Conservation (phyloP, 2,797 vertebrate species). For the Hemitrygon akajei region DNA sequence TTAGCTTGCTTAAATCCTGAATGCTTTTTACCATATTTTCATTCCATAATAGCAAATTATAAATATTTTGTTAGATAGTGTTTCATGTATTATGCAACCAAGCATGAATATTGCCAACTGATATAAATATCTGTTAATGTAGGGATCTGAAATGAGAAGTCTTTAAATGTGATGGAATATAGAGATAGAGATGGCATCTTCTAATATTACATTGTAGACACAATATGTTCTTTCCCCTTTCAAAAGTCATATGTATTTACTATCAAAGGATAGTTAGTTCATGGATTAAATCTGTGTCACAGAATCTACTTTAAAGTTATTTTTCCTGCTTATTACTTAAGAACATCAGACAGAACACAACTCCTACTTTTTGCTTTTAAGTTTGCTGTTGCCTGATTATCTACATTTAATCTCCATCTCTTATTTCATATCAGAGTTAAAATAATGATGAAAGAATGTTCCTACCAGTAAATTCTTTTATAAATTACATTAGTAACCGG, state of each 20-base stretch:
- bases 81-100: neutral
- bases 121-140: constrained; percentile 31
- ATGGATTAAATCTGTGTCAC: neutral
- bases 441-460: neutral
- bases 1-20: neutral
- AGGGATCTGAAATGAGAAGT: neutral
- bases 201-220: constrained; percentile 2
- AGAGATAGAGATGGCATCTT: neutral
- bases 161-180: neutral
- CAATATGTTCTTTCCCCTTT: constrained; percentile 16
- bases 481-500: neutral
- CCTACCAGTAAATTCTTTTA: neutral
- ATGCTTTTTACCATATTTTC: neutral
- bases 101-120: constrained; percentile 3
- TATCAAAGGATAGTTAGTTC: neutral
- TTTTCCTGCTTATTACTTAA: neutral
- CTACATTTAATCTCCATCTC: neutral
- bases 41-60: constrained; percentile 17
- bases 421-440: constrained; percentile 18
- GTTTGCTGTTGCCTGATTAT: neutral
- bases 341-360: neutral
- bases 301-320: constrained; percentile 2
- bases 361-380: neutral
- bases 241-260: constrained; percentile 6
- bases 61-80: neutral